Base-by-base conservation (phyloP, 2,888 invertebrate genomes). In the Xanthia togata region DNA sequence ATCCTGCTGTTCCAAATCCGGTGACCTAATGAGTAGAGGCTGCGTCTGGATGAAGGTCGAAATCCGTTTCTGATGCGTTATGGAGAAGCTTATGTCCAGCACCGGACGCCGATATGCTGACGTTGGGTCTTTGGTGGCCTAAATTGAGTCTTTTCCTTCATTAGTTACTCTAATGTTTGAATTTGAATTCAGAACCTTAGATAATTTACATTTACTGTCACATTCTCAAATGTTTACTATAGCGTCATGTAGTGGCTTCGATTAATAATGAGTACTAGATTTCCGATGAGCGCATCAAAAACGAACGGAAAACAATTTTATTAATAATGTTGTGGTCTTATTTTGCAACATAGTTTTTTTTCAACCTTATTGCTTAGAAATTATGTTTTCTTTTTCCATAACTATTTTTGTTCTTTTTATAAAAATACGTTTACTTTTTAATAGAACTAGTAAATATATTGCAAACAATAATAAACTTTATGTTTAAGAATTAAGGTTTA, bases 1-100 rank as follows among this genome's bases (percentile, higher is more conserved):
- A 12, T 78, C 79, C 65, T 60, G 65, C 44, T 70, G 73, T 14
- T 83, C 84, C 59, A 59, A 12, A 3, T 79, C 82, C 67, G 83
- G 70, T 5, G 79, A 83, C 47, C 80, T 72, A 63, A 76, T 41
- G 69, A 73, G 50, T 44, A 63, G 23, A 0, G 81, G 64, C 63
- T 41, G 31, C 41, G 62, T 63, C 67, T 73, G 72, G 47, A 70
- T 12, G 83, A 31, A 78, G 4, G 82, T 67, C 47, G 80, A 35
- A 23, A 63, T 38, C 50, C 74, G 59, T 23, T 17, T 38, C 26
- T 65, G 74, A 35, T 83, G 67, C 64, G 70, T 35, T 44, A 76
- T 62, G 47, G 64, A 57, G 69, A 74, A 75, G 38, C 63, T 63
- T 73, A 76, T 70, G 70, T 74, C 76, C 70, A 75, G 70, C 68